Evolutionary conservation across 1,140 invertebrate genomes (phyloP).

Genomic region (Aleiodes sp.): DNA sequence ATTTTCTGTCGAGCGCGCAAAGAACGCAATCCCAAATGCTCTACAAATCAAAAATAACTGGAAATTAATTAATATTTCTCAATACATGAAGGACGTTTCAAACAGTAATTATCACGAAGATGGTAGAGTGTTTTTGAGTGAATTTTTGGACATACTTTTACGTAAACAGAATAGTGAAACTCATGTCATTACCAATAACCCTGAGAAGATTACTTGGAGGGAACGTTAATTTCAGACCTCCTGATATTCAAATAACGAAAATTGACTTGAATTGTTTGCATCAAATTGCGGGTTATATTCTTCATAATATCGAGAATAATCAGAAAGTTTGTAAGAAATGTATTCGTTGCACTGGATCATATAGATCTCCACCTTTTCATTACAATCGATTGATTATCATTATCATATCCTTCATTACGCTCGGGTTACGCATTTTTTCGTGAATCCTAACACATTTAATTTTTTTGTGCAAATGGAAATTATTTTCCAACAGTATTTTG

Average conservation of each 20-base stretch:
- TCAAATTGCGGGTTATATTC: not conserved
- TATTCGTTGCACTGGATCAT: not conserved
- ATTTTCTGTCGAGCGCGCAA: slow-evolving; percentile 35
- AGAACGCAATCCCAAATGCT: slow-evolving; percentile 33
- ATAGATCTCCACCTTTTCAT: too few relatives aligned
- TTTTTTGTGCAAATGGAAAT: too few relatives aligned
- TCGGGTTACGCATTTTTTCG: too few relatives aligned
- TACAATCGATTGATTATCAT: too few relatives aligned
- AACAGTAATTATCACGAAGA: slow-evolving; percentile 36
- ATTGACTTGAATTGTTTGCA: not conserved
- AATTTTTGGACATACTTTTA: slow-evolving; percentile 25
- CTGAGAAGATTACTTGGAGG: not conserved
- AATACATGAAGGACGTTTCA: slow-evolving; percentile 36
- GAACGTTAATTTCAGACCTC: not conserved
- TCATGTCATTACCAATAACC: not conserved
- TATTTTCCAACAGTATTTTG: too few relatives aligned
- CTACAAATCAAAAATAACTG: slow-evolving; percentile 39
- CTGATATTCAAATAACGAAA: not conserved
- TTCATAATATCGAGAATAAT: not conserved
- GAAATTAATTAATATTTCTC: slow-evolving; percentile 35
- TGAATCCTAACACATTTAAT: too few relatives aligned
- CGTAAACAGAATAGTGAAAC: not conserved
- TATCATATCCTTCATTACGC: too few relatives aligned
- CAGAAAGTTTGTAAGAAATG: not conserved
- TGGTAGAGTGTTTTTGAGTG: slow-evolving; percentile 31